A percentile compares a stretch with the other conserved stretches of the same genome.
Evolutionary conservation across 35 echinoderm and acorn worm genomes (phyloP).

Genomic region (Antedon bifida): DNA sequence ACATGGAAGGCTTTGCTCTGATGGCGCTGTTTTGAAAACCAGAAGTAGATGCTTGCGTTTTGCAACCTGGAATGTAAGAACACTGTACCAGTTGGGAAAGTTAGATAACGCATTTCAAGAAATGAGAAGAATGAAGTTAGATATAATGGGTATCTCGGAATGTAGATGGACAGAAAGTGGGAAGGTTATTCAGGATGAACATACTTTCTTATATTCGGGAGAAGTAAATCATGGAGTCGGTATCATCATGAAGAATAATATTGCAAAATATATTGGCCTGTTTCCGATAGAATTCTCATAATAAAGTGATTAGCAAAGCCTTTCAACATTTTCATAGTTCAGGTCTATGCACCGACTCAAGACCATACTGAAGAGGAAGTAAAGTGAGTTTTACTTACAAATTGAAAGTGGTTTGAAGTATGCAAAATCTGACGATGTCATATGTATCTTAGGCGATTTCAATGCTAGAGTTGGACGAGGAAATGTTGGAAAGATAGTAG

Average conservation of each 20-base stretch:
- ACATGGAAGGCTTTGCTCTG: neutral
- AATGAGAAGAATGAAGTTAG: neutral
- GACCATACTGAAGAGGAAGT: neutral
- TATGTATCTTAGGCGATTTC: slow-evolving; percentile 4
- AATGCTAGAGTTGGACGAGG: slow-evolving; percentile 17
- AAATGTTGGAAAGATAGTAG: neutral
- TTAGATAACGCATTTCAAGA: neutral
- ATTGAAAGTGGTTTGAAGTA: neutral
- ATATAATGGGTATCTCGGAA: neutral
- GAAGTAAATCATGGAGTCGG: neutral
- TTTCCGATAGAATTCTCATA: neutral
- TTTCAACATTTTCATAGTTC: neutral
- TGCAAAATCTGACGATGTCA: slow-evolving; percentile 7
- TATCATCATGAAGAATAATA: neutral
- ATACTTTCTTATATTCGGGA: neutral
- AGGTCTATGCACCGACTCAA: neutral
- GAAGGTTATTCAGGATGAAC: neutral
- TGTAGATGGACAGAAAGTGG: neutral
- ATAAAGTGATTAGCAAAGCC: neutral
- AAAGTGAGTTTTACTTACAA: neutral
- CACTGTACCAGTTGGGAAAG: neutral
- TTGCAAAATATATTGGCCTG: neutral
- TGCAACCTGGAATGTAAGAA: neutral
- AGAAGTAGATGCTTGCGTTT: neutral
- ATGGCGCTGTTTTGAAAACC: neutral